Evolutionary conservation across 1,140 invertebrate genomes (phyloP), one percentile per base, ranked within the genome.

Genomic region (Drosophila kikkawai): DNA sequence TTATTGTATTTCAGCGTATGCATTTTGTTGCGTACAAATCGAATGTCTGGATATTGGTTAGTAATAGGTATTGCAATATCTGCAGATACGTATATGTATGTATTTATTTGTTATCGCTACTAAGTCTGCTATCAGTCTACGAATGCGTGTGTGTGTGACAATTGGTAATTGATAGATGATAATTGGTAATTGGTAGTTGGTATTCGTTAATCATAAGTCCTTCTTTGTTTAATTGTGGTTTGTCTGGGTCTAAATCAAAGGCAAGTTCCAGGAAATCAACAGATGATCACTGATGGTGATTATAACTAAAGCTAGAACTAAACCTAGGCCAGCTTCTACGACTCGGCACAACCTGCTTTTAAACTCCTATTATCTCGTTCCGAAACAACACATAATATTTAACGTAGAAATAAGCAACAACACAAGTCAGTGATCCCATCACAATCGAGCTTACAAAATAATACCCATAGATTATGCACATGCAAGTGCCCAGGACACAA

Each of bases 91-190:
- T 69, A 55, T 22, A 48, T 48, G 15, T 67, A 55, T 55, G 1
- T 55, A 22, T 55, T 7, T 59, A 39, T 26, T 70, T 57, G 19
- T 59, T 76, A 57, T 67, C 42, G 44, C 64, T 77, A 86, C 83
- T 87, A 90, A 82, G 55, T 70, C 81, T 82, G 79, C 85, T 85
- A 70, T 90, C 85, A 90, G 85, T 90, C 85, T 90, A 90, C 85
- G 71, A 76, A 90, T 88, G 85, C 81, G 58, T 76, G 50, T 79
- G 50, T 79, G 50, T 79, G 44, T 80, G 58, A 55, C 41, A 63
- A 61, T 75, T 37, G 42, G 37, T 60, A 61, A 41, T 32, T 34
- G 56, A 15, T 55, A 42, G 29, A 55, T 44, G 34, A n/a, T 70
- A 70, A 29, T 67, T 50, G 44, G 26, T 69, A 64, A 26, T 64